These are phyloP conservation scores for Blennius ocellaris DNA, from an alignment of 2,113 vertebrate species.

Conservation along the genomic window DNA sequence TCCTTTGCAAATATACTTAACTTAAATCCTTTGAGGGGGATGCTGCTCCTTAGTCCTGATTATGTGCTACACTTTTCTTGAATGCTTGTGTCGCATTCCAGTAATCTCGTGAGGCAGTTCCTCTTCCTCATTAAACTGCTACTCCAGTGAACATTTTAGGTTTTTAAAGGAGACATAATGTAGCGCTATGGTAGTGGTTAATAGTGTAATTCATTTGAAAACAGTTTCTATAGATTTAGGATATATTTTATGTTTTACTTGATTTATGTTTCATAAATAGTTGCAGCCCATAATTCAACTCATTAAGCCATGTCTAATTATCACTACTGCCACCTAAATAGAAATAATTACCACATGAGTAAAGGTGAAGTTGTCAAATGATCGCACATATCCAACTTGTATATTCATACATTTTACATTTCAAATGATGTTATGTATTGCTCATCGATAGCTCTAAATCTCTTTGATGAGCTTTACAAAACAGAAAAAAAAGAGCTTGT, in stretches of 20 bases:
- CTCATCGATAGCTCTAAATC: not conserved
- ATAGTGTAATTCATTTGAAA: not conserved
- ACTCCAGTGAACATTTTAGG: not conserved
- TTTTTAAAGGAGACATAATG: not conserved
- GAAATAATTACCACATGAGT: not conserved
- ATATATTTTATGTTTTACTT: not conserved
- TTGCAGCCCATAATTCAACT: too few species aligned
- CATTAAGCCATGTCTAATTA: too few species aligned
- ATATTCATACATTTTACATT: not conserved
- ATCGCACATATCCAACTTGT: not conserved
- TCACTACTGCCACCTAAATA: not conserved
- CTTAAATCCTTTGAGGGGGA: not conserved
- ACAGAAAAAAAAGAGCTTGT: too few species aligned
- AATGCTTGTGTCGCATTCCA: constrained; percentile 23
- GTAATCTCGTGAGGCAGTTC: constrained; percentile 3
- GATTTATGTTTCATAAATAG: not conserved
- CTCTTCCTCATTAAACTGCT: constrained; percentile 14
- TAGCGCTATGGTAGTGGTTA: too few species aligned
- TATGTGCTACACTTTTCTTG: constrained; percentile 3
- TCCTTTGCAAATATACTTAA: not conserved
- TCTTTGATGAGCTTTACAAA: not conserved
- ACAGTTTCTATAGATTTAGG: not conserved
- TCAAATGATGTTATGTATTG: not conserved
- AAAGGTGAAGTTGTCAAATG: not conserved
- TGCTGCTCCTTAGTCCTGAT: constrained; percentile 50